phyloP scores from a whole-genome alignment of 2,888 invertebrate genomes.

The Liodrosophila aerea region DNA sequence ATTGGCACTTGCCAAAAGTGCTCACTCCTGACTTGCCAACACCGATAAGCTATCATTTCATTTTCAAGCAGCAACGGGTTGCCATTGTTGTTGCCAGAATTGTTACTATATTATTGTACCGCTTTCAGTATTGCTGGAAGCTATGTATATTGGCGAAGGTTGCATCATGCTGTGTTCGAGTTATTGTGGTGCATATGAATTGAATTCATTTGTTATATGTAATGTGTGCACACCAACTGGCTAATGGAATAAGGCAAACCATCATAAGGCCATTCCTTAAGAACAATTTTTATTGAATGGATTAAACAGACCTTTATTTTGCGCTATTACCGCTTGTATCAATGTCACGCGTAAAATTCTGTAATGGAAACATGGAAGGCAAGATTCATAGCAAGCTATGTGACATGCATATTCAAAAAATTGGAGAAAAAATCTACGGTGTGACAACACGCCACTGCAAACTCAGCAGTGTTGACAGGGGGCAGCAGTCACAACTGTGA shows the following conservation, averaged over 20 bases:
- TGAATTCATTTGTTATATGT: constrained; percentile 75
- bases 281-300: too few relatives aligned
- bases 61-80: constrained; percentile 49
- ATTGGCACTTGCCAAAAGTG: constrained; percentile 54
- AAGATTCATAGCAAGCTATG: constrained; percentile 17
- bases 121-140: constrained; percentile 1
- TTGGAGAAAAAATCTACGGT: constrained; percentile 33
- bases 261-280: too few relatives aligned
- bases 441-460: constrained; percentile 13
- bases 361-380: too few relatives aligned
- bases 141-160: constrained; percentile 16
- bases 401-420: constrained; percentile 67
- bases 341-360: too few relatives aligned
- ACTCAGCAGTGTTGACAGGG: constrained; percentile 26
- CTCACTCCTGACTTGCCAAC: constrained; percentile 38
- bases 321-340: too few relatives aligned
- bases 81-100: constrained; percentile 8
- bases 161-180: constrained; percentile 36
- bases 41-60: constrained; percentile 71
- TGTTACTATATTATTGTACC: neutral
- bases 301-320: too few relatives aligned
- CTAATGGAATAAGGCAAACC: constrained; percentile 53
- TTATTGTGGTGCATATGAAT: constrained; percentile 68
- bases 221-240: constrained; percentile 56
- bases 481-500: constrained; percentile 50